Conservation (phyloP, 23 tunicate species). For the Trididemnum clinides region DNA sequence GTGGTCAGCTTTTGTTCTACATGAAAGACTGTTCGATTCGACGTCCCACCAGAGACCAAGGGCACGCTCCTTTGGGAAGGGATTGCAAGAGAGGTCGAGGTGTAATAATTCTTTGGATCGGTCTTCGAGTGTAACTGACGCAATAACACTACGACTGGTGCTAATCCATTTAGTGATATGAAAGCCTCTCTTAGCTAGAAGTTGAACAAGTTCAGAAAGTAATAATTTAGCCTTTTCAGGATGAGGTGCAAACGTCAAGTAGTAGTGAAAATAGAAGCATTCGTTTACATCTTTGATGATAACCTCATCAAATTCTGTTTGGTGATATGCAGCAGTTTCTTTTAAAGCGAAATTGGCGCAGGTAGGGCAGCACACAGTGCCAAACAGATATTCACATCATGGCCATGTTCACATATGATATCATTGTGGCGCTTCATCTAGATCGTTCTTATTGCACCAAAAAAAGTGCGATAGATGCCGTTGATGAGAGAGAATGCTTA, state of each 20-base stretch:
- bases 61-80: conserved; percentile 37
- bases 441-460: not conserved
- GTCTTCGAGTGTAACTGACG: conserved; percentile 28
- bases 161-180: conserved; percentile 44
- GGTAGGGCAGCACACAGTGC: no score
- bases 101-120: conserved; percentile 17
- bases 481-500: not conserved
- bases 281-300: conserved; percentile 25
- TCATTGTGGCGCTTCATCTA: no score
- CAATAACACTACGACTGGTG: conserved; percentile 35
- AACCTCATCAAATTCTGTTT: not conserved
- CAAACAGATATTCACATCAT: conserved; percentile 7
- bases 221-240: conserved; percentile 13
- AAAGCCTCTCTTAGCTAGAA: conserved; percentile 46
- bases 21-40: conserved; percentile 41
- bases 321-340: not conserved
- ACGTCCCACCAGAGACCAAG: conserved; percentile 54
- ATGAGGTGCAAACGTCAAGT: conserved; percentile 17
- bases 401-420: no score
- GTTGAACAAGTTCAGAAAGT: not conserved
- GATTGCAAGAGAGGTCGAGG: not conserved
- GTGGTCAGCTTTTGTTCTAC: not conserved
- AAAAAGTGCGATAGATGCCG: not conserved
- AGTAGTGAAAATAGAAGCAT: conserved; percentile 63
- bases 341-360: conserved; percentile 6